Base-by-base conservation (phyloP, 2,888 invertebrate genomes). In the Apodemia duryi region DNA sequence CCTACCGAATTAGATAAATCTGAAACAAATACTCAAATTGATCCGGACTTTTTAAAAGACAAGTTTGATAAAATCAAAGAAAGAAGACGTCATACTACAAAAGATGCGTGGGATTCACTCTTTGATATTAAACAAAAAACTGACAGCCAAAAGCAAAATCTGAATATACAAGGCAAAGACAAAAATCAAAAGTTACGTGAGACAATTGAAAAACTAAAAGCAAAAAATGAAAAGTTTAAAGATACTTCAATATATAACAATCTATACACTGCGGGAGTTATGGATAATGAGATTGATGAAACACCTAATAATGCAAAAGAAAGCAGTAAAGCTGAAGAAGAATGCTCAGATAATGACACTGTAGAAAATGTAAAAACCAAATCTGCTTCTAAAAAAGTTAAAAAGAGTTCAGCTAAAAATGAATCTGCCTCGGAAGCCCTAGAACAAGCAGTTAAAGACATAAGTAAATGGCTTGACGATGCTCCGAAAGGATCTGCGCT, bases 391-490 rank as follows among this genome's bases (percentile, higher is more conserved):
- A 91, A 88, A 70, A 90, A 85, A 75, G 77, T 79, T n/a, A 91
- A 87, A 71, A 92, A 92, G 73, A 88, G 82, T 74, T 79, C 86
- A 7, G 90, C 88, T 60, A 93, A 92, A 73, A 93, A 92, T 72
- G 93, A 93, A 76, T 93, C 92, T 29, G 93, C 94, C 38, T 93
- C 93, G 60, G 86, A 91, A 76, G 91, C 88, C 46, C 76, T 91
- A 64, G 91, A 92, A 71, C 95, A 96, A 87, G 96, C 95, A 28
- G 91, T 96, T 0, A 95, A 97, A 93, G 97, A 97, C 80, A 97
- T 97, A 57, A 97, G 96, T 80, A 96, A 97, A 76, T 97, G 97
- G 97, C 85, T 97, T 68, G 97, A 97, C 76, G 97, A 97, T 74
- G 95, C 97, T 0, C 97, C 97, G 0, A 94, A 95, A 72, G 93